phyloP scores from a whole-genome alignment of 2,113 vertebrate genomes.

The Misgurnus mizolepis region DNA sequence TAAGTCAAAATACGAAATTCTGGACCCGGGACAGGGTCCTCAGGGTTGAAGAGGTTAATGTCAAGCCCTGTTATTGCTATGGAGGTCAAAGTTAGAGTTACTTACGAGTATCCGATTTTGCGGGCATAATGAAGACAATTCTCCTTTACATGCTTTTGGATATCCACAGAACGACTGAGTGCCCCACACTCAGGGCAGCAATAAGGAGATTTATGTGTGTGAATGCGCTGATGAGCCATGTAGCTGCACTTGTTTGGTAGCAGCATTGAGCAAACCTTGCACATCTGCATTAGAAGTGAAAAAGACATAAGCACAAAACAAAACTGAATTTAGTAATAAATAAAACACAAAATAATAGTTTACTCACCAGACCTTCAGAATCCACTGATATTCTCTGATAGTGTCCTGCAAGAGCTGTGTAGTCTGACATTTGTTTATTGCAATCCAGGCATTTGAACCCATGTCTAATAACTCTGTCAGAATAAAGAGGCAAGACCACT shows the following conservation, averaged over 20 bases:
- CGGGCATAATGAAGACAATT: slow-evolving; percentile 95
- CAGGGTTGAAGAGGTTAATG: too few species aligned
- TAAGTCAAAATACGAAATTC: too few species aligned
- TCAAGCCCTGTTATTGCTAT: too few species aligned
- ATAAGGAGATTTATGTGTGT: slow-evolving; percentile 91
- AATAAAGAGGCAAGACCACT: slow-evolving; percentile 86
- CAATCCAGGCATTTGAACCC: slow-evolving; percentile 89
- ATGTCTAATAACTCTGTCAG: slow-evolving; percentile 81
- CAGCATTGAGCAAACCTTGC: slow-evolving; percentile 92
- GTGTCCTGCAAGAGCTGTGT: slow-evolving; percentile 85
- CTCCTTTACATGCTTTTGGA: slow-evolving; percentile 95
- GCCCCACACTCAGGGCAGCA: slow-evolving; percentile 94
- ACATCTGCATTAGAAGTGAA: slow-evolving; percentile 74
- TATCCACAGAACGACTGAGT: slow-evolving; percentile 86
- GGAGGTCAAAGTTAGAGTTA: slow-evolving; percentile 15
- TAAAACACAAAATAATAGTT: background rate
- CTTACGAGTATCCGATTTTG: slow-evolving; percentile 92
- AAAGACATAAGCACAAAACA: background rate
- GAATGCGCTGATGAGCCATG: slow-evolving; percentile 89
- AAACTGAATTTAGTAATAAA: background rate
- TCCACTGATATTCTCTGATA: slow-evolving; percentile 89
- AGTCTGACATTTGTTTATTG: slow-evolving; percentile 87
- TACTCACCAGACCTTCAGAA: slow-evolving; percentile 86
- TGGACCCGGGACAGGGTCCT: too few species aligned
- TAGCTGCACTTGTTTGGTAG: slow-evolving; percentile 95